phyloP scores from a whole-genome alignment of 1,140 invertebrate genomes.

The Macrotrachela quadricornifera region DNA sequence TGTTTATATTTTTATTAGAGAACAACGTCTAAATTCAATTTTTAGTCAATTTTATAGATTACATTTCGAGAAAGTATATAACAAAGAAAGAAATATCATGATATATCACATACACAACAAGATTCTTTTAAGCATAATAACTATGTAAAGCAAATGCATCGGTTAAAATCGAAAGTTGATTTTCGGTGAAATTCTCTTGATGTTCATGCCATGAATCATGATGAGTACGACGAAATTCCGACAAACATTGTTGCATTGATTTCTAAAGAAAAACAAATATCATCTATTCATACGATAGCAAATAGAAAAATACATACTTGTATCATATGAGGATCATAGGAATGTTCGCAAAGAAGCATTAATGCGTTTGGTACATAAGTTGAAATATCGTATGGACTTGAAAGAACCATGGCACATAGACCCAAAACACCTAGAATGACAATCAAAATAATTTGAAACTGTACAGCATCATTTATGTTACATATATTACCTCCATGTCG shows the following conservation, averaged over 20 bases:
- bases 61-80: no score
- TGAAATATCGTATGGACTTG: slow-evolving; percentile 71
- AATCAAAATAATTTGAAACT: slow-evolving; percentile 7
- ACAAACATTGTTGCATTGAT: slow-evolving; percentile 63
- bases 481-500: not conserved
- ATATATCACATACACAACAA: no score
- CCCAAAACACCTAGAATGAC: slow-evolving; percentile 53
- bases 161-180: slow-evolving; percentile 59
- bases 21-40: no score
- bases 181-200: slow-evolving; percentile 66
- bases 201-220: slow-evolving; percentile 69
- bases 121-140: slow-evolving; percentile 54
- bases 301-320: slow-evolving; percentile 38
- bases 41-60: no score
- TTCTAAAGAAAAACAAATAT: no score
- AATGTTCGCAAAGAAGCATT: slow-evolving; percentile 48
- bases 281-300: no score
- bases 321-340: slow-evolving; percentile 71
- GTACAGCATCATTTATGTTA: not conserved
- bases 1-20: no score
- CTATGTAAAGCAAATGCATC: slow-evolving; percentile 70
- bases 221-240: slow-evolving; percentile 71
- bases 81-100: no score
- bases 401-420: slow-evolving; percentile 61
- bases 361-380: slow-evolving; percentile 58